These are phyloP conservation scores for Conops quadrifasciatus DNA, from an alignment of 2,888 invertebrate species.

Conservation along the genomic window DNA sequence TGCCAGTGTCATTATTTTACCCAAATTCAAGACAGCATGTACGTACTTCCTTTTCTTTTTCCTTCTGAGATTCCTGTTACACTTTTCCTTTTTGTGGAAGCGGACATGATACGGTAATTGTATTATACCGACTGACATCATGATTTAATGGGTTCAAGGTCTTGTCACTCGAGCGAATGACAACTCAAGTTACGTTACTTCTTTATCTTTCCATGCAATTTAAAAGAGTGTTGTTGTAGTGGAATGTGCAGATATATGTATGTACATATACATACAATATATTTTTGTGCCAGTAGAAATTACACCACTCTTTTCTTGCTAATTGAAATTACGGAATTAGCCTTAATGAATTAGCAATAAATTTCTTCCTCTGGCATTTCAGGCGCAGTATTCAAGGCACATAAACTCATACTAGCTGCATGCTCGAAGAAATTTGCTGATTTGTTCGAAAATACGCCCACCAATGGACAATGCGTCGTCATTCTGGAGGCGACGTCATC, in stretches of 20 bases:
- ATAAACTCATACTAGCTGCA: constrained; percentile 89
- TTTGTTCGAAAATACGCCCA: constrained; percentile 85
- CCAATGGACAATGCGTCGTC: constrained; percentile 76
- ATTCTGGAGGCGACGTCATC: constrained; percentile 90
- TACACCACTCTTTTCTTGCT: too few relatives aligned
- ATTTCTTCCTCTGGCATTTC: constrained; percentile 52
- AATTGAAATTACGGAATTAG: too few relatives aligned
- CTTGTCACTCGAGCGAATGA: constrained; percentile 37
- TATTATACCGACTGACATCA: constrained; percentile 43
- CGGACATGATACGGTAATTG: not conserved
- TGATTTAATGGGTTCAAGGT: constrained; percentile 59
- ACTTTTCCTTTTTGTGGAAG: not conserved
- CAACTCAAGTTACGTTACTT: too few relatives aligned
- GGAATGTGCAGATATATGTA: too few relatives aligned
- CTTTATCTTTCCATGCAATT: not conserved
- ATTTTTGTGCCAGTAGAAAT: too few relatives aligned
- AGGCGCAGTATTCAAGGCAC: constrained; percentile 92
- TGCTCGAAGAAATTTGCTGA: constrained; percentile 94
- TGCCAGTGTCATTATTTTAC: constrained; percentile 4
- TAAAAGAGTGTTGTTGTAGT: not conserved
- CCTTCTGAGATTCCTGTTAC: not conserved
- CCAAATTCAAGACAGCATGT: constrained; percentile 6
- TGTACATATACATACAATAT: too few relatives aligned
- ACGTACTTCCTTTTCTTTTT: constrained; percentile 21
- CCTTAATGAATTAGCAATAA: too few relatives aligned